Conservation (phyloP, 2,113 vertebrate species). For the Xiphophorus couchianus region DNA sequence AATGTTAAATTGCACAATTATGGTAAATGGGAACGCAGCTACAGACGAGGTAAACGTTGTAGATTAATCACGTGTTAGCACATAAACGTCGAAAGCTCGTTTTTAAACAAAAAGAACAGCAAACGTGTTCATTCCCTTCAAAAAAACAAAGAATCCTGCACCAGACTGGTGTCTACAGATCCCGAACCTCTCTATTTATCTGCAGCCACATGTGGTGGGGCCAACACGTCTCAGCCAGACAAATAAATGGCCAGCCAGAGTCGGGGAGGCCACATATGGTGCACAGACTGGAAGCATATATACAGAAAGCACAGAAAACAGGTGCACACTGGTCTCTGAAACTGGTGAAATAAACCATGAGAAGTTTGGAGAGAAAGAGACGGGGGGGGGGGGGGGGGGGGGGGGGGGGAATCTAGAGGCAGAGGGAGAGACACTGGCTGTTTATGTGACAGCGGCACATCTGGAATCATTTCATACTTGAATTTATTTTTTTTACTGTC, state of each 20-base stretch:
- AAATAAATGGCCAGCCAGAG: slow-evolving; percentile 3
- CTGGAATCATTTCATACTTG: slow-evolving; percentile 65
- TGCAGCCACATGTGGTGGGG: slow-evolving; percentile 1
- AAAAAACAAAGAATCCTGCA: neutral
- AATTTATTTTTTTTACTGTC: slow-evolving; percentile 35
- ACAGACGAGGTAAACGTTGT: no score
- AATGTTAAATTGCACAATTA: no score
- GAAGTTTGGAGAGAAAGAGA: neutral
- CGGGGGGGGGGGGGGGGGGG: no score
- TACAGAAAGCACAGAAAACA: slow-evolving; percentile 50
- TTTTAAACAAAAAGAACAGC: neutral
- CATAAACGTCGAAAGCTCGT: no score
- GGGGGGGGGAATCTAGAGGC: neutral
- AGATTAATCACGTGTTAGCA: no score
- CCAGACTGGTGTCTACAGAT: neutral
- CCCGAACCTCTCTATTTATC: neutral
- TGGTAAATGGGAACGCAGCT: no score
- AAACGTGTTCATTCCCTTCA: neutral
- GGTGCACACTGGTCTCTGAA: slow-evolving; percentile 12
- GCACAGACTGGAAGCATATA: slow-evolving; percentile 39
- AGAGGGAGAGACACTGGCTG: slow-evolving; percentile 15
- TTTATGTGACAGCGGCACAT: slow-evolving; percentile 40
- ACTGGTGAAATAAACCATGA: neutral
- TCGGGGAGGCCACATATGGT: slow-evolving; percentile 46
- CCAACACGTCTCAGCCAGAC: slow-evolving; percentile 8